Conservation (phyloP, 2,888 invertebrate species). For the Parasteatoda lunata region DNA sequence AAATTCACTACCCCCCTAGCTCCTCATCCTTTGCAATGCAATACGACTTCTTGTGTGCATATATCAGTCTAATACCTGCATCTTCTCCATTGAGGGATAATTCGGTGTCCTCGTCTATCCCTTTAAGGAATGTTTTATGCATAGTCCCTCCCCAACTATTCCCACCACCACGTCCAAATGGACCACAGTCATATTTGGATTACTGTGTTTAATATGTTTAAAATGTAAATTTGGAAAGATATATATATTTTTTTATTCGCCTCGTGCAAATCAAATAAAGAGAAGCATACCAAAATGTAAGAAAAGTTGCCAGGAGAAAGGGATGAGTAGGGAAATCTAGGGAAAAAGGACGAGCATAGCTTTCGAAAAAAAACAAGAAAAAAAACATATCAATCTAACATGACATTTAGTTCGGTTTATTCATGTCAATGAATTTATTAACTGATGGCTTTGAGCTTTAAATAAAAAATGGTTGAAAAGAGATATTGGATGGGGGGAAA, state of each 20-base stretch:
- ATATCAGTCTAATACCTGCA: constrained; percentile 69
- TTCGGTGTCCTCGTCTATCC: constrained; percentile 54
- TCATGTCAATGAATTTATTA: constrained; percentile 67
- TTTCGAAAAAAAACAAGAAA: constrained; percentile 18
- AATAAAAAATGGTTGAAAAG: constrained; percentile 21
- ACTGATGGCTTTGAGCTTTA: constrained; percentile 25
- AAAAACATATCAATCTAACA: constrained; percentile 63
- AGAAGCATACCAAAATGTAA: constrained; percentile 22
- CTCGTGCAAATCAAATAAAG: constrained; percentile 65
- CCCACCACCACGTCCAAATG: constrained; percentile 52
- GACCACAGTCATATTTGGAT: constrained; percentile 69
- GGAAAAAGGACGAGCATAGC: too few species aligned
- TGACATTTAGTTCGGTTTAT: constrained; percentile 65
- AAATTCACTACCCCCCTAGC: not conserved
- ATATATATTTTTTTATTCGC: constrained; percentile 42
- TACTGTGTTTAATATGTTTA: constrained; percentile 69
- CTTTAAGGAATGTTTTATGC: constrained; percentile 66
- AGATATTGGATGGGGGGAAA: not conserved
- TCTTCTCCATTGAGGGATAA: constrained; percentile 64
- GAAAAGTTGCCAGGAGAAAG: constrained; percentile 7
- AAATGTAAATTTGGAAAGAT: constrained; percentile 64
- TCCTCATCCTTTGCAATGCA: constrained; percentile 31
- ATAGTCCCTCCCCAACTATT: constrained; percentile 29
- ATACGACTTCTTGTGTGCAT: constrained; percentile 56
- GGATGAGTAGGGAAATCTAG: too few species aligned